Base-by-base conservation (phyloP, 2,888 invertebrate species). In the Anorthoa munda region DNA sequence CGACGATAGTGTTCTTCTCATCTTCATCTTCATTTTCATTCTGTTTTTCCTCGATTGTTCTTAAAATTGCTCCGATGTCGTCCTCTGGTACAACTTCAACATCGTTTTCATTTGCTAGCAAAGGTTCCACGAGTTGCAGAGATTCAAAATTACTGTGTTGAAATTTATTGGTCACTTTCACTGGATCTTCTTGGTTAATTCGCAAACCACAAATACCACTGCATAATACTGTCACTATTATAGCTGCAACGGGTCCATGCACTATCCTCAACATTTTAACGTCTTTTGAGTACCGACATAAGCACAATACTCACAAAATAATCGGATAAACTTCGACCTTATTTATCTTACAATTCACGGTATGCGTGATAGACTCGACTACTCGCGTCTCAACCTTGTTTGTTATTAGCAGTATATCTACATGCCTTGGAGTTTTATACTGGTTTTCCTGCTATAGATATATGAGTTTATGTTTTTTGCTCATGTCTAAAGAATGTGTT, bases 261-360 rank as follows among this genome's bases (percentile, higher is more conserved):
- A 86, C 83, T 78, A 76, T 75, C 69, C 77, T 86, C 68, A 71
- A 75, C 93, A 93, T 92, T 88, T 86, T 92, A 72, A 82, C 74
- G 67, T 90, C 88, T 90, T 83, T 82, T 78, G 70, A 81, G 31
- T 74, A 82, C 75, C 18, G 77, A 72, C 50, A 68, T 74, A 46
- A 58, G 55, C 72, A 67, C 55, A 61, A 69, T 79, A 56, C 75
- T 72, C 77, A 84, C 79, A 76, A 78, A 82, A 83, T 70, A 72
- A 71, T 65, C 60, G 26, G 88, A 90, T 92, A 89, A 84, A 87
- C 91, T 90, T 86, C 83, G 89, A 90, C 92, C 92, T 90, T 89
- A 76, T 81, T 88, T 90, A 91, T 91, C 90, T 84, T 72, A 78
- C 70, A 75, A 80, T 88, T 87, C 81, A 80, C 83, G 75, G 31